Evolutionary conservation across 2,888 invertebrate species (phyloP).

Genomic region (Pristionchus maxplancki): DNA sequence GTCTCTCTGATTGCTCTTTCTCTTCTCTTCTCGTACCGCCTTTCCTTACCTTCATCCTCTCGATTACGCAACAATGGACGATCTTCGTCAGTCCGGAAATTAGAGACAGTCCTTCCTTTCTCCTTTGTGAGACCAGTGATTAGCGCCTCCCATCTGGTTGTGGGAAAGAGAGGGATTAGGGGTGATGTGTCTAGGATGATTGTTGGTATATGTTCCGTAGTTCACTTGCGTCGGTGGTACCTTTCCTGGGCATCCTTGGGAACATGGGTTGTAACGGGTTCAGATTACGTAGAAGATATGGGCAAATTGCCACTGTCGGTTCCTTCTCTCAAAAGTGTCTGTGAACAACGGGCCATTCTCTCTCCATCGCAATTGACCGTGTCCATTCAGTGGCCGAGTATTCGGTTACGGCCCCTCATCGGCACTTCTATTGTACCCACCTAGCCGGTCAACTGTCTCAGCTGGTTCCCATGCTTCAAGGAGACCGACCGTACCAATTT

Average conservation of each 20-base stretch:
- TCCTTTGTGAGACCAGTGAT: background rate
- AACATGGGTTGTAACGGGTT: too few relatives aligned
- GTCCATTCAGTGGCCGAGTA: background rate
- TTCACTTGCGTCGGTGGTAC: too few relatives aligned
- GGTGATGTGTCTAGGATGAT: background rate
- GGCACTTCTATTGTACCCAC: background rate
- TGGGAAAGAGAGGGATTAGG: background rate
- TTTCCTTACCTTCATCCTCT: background rate
- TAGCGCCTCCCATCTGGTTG: conserved; percentile 25
- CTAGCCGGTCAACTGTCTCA: conserved; percentile 28
- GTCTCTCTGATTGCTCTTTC: background rate
- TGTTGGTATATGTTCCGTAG: background rate
- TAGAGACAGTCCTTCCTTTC: conserved; percentile 29
- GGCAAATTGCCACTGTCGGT: conserved; percentile 30
- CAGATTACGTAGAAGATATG: background rate
- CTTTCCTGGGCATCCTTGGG: too few relatives aligned
- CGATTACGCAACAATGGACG: conserved; percentile 13
- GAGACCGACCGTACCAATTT: background rate
- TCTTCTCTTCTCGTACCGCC: background rate
- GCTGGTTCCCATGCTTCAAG: background rate
- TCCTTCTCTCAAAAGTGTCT: background rate
- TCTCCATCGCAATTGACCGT: conserved; percentile 33
- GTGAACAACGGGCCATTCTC: conserved; percentile 30
- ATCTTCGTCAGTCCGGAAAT: conserved; percentile 8
- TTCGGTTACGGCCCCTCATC: background rate